A percentile compares a stretch with the other conserved stretches of the same genome.
These are phyloP conservation scores for Amphimedon queenslandica DNA, from an alignment of 37 sponge, comb jelly and placozoan species.

Conservation along the genomic window DNA sequence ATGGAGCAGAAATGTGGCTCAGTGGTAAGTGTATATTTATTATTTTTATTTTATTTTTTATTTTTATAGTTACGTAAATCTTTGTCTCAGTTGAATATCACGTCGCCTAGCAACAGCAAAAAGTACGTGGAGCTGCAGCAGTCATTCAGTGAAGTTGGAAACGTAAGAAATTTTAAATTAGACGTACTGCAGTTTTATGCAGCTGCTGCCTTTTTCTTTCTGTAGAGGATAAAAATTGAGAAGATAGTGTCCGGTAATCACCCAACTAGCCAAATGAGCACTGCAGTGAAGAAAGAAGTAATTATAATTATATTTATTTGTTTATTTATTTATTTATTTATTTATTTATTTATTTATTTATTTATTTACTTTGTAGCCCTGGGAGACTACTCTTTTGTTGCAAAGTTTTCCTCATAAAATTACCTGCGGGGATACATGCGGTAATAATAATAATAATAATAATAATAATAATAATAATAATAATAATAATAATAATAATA, in stretches of 20 bases:
- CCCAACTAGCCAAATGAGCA: constrained; percentile 62
- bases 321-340: not conserved
- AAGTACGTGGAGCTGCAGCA: constrained; percentile 33
- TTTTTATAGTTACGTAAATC: not conserved
- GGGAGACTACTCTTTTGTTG: constrained; percentile 42
- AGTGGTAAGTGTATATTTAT: constrained; percentile 9
- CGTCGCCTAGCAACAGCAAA: not conserved
- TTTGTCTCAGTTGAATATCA: not conserved
- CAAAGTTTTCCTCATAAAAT: constrained; percentile 59
- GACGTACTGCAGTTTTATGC: not conserved
- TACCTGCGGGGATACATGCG: constrained; percentile 59
- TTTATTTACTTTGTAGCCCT: constrained; percentile 49
- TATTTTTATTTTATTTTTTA: not conserved
- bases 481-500: no score
- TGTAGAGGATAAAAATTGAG: constrained; percentile 61
- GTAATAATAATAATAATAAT: no score
- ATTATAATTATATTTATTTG: no score
- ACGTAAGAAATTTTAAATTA: constrained; percentile 7
- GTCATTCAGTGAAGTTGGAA: constrained; percentile 50
- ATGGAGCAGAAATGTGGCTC: constrained; percentile 49
- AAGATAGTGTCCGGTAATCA: constrained; percentile 58
- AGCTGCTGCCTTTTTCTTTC: not conserved
- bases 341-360: not conserved
- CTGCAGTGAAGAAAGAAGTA: constrained; percentile 57
- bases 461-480: no score